phyloP scores from a whole-genome alignment of 2,113 vertebrate genomes.

The Nothobranchius furzeri region DNA sequence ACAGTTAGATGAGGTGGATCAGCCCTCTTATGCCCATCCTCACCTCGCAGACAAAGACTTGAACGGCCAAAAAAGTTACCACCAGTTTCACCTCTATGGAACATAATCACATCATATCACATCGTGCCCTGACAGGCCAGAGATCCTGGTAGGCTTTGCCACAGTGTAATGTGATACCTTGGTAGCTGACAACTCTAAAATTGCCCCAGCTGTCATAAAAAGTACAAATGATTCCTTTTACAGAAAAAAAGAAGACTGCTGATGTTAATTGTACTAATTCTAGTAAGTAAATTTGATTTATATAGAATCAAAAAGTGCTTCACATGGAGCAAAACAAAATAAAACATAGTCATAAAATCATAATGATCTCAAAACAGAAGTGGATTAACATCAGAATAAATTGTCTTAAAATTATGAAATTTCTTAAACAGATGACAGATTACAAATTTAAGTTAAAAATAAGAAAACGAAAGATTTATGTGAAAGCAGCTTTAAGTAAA shows the following conservation, averaged over 20 bases:
- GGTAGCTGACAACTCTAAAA: constrained; percentile 59
- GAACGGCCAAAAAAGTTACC: constrained; percentile 4
- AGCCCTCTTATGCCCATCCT: constrained; percentile 24
- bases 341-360: no score
- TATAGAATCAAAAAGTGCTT: no score
- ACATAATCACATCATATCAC: constrained; percentile 49
- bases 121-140: constrained; percentile 37
- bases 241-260: constrained; percentile 8
- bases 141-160: constrained; percentile 54
- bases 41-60: constrained; percentile 16
- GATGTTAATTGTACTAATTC: neutral
- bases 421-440: no score
- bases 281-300: constrained; percentile 13
- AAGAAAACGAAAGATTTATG: no score
- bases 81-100: constrained; percentile 30
- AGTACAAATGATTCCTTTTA: constrained; percentile 51
- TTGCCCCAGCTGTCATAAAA: constrained; percentile 52
- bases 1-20: constrained; percentile 41
- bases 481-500: no score
- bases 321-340: no score
- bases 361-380: no score
- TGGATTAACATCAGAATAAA: no score
- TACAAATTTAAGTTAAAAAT: no score
- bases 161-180: constrained; percentile 52
- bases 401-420: no score